phyloP scores from a whole-genome alignment of 2,888 invertebrate species.

The Dasysyrphus albostriatus region DNA sequence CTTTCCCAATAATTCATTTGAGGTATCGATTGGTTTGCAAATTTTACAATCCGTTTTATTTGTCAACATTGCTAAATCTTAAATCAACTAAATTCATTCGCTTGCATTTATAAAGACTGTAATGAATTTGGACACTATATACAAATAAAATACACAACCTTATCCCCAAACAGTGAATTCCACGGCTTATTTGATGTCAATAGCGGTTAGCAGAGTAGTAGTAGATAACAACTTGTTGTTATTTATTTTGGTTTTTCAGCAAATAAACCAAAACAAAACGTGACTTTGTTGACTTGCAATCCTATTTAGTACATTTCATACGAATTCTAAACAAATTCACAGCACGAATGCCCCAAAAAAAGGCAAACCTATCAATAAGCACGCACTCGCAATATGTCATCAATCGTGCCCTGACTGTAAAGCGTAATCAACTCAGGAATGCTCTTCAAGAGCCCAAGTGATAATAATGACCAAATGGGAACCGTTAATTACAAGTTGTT shows the following conservation, averaged over 20 bases:
- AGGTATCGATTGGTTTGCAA: background rate
- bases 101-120: constrained; percentile 42
- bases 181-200: constrained; percentile 52
- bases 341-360: constrained; percentile 70
- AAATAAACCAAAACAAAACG: constrained; percentile 62
- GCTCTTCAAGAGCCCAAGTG: background rate
- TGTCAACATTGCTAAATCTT: constrained; percentile 48
- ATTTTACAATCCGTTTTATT: constrained; percentile 23
- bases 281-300: constrained; percentile 46
- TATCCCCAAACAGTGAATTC: constrained; percentile 24
- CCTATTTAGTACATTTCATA: constrained; percentile 29
- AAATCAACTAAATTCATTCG: constrained; percentile 22
- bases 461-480: constrained; percentile 65
- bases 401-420: constrained; percentile 55
- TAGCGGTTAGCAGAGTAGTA: background rate
- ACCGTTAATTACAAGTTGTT: constrained; percentile 64
- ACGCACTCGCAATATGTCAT: constrained; percentile 59
- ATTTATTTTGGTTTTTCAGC: constrained; percentile 17
- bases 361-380: constrained; percentile 20
- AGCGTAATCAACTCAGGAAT: constrained; percentile 38
- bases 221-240: constrained; percentile 27
- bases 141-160: constrained; percentile 13
- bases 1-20: background rate
- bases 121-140: constrained; percentile 1
- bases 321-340: constrained; percentile 50